Base-by-base conservation (phyloP, 2,888 invertebrate species). In the Margaritifera margaritifera region DNA sequence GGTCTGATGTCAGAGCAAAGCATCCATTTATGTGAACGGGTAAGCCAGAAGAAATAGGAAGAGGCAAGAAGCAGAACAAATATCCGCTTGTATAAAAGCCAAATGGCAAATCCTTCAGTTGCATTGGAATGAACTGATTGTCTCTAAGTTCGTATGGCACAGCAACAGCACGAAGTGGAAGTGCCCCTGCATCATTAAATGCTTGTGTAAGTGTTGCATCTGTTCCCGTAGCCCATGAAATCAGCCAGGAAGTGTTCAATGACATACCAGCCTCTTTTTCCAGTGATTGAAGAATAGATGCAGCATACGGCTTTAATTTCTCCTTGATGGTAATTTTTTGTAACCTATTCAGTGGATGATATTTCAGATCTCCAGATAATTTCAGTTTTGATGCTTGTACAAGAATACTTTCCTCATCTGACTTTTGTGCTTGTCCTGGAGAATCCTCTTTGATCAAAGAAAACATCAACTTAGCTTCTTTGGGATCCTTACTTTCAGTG, bases 1-100 rank as follows among this genome's bases (percentile, higher is more conserved):
- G 66, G 62, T 86, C 82, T 20, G 86, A 82, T n/a, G 82, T 81
- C 4, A n/a, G n/a, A n/a, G n/a, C n/a, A n/a, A n/a, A n/a, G n/a
- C n/a, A n/a, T n/a, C 80, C 86, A 65, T 86, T 87, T 22, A 87
- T 67, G 63, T 86, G 85, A 24, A 86, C 77, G 11, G 86, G 83
- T 20, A 87, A 75, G 5, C 73, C 73, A 24, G 76, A 77, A 31
- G 65, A 67, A 15, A 84, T 72, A n/a, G 86, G 84, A 19, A 87
- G 74, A 2, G 87, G 87, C 11, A 77, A 67, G 58, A 69, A 78
- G 27, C 75, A 78, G 68, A 74, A 79, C 20, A 78, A 56, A 66
- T 75, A 76, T 25, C 77, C 74, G 22, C 54, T 61, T 24, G 75
- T 27, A n/a, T n/a, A n/a, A n/a, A n/a, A n/a, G n/a, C n/a, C n/a